Evolutionary conservation across 2,797 vertebrate genomes (phyloP).

Genomic region (Alauda arvensis): DNA sequence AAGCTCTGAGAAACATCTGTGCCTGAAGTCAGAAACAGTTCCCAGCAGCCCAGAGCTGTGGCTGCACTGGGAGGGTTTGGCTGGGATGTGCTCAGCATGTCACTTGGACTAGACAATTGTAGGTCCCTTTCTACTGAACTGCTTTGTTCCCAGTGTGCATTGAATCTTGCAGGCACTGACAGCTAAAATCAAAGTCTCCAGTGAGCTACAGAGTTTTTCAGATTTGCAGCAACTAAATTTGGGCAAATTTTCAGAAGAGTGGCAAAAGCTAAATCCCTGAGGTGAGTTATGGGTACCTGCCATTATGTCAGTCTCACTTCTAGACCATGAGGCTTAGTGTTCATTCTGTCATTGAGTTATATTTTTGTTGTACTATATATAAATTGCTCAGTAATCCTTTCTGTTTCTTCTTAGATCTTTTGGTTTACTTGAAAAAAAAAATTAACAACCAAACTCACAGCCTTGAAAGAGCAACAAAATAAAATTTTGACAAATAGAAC

Average conservation of each 20-base stretch:
- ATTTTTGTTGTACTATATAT: background rate
- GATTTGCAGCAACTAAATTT: background rate
- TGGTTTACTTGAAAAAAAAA: slow-evolving; percentile 25
- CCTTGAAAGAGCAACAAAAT: background rate
- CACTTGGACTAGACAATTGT: background rate
- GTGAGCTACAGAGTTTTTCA: background rate
- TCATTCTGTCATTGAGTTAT: background rate
- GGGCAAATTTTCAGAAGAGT: background rate
- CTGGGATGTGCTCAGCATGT: background rate
- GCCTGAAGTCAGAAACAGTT: background rate
- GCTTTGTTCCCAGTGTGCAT: background rate
- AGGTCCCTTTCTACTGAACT: background rate
- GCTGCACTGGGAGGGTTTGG: background rate
- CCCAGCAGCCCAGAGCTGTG: background rate
- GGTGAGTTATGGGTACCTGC: background rate
- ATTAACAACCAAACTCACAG: background rate
- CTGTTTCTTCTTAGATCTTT: background rate
- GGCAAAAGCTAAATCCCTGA: background rate
- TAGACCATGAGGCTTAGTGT: background rate
- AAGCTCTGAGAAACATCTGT: background rate
- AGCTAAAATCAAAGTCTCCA: background rate
- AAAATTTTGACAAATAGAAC: background rate
- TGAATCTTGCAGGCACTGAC: background rate
- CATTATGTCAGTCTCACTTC: background rate
- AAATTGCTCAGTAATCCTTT: background rate